phyloP scores from a whole-genome alignment of 1,140 invertebrate species.

The Pogonomyrmex californicus region DNA sequence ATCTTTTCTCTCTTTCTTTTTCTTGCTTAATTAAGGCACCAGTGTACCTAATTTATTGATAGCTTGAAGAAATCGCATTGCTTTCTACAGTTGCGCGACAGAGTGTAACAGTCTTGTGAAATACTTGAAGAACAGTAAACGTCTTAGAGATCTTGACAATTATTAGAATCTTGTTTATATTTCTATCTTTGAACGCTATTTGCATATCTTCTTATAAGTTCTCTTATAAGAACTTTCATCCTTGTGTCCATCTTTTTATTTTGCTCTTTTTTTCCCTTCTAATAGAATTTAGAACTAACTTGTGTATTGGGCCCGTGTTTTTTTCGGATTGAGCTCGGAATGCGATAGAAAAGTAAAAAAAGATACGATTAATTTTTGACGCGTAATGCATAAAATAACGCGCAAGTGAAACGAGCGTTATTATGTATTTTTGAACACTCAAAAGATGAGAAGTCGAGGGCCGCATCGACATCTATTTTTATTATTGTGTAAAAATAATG shows the following conservation, averaged over 20 bases:
- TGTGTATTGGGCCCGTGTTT: too few species aligned
- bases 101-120: slow-evolving; percentile 57
- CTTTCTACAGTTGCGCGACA: slow-evolving; percentile 53
- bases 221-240: background rate
- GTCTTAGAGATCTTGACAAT: background rate
- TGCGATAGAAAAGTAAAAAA: background rate
- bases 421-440: background rate
- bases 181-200: background rate
- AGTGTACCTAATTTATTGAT: slow-evolving; percentile 58
- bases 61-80: slow-evolving; percentile 65
- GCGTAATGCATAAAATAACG: background rate
- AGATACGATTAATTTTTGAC: background rate
- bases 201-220: background rate
- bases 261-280: background rate
- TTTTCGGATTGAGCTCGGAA: background rate
- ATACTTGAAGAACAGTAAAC: slow-evolving; percentile 38
- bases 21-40: slow-evolving; percentile 45
- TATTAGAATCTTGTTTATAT: slow-evolving; percentile 23
- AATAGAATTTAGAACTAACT: slow-evolving; percentile 13
- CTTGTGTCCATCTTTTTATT: background rate
- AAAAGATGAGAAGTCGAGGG: slow-evolving; percentile 26
- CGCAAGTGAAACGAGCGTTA: background rate
- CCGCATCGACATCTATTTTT: slow-evolving; percentile 22
- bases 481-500: slow-evolving; percentile 59
- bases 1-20: background rate